phyloP scores from a whole-genome alignment of 2,797 vertebrate species.

The Phataginus tricuspis region DNA sequence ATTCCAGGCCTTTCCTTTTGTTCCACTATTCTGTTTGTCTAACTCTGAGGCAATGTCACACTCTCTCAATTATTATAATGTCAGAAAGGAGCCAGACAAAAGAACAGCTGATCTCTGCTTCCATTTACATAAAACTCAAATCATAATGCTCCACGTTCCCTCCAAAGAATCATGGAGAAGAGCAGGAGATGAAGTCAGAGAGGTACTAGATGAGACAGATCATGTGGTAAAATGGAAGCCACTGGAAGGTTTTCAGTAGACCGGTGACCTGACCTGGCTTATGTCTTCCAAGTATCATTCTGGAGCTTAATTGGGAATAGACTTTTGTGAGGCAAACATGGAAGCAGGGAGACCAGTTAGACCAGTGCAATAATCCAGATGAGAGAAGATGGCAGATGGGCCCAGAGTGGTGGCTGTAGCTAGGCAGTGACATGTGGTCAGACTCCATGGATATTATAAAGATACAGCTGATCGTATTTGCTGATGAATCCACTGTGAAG shows the following conservation, averaged over 20 bases:
- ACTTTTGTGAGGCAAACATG: background rate
- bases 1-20: slow-evolving; percentile 10
- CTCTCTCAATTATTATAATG: slow-evolving; percentile 17
- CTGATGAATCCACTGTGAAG: background rate
- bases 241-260: background rate
- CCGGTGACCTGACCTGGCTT: background rate
- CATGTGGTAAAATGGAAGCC: background rate
- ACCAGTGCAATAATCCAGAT: background rate
- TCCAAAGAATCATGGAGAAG: background rate
- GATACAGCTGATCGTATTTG: background rate
- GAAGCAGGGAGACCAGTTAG: background rate
- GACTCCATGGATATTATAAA: background rate
- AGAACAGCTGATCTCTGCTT: background rate
- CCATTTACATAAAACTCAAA: background rate
- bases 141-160: background rate
- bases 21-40: background rate
- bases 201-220: background rate
- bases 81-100: slow-evolving; percentile 22
- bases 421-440: background rate
- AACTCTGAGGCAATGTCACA: background rate
- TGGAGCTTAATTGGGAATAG: background rate
- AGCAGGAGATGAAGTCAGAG: background rate
- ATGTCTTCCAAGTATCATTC: background rate
- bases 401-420: background rate
- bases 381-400: background rate